Evolutionary conservation across 2,797 vertebrate species (phyloP), one percentile per base, ranked within the genome.

Genomic region (Zonotrichia albicollis): DNA sequence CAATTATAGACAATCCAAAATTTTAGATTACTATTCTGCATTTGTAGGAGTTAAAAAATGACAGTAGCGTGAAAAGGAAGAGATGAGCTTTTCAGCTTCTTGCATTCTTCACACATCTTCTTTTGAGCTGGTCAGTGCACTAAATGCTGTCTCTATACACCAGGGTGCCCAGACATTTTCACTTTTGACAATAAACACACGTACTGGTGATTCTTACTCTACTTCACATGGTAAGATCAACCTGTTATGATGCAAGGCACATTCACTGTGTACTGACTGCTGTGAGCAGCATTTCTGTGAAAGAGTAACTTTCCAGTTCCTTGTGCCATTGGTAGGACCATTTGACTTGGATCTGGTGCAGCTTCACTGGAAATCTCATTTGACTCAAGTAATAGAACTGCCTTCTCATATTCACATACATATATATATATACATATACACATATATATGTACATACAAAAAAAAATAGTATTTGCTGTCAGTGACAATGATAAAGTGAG

Each of bases 371-470:
- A 54, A 76, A 90, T 66, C 20, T 13, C 46, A 60, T 62, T 89
- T 91, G 9, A 6, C 9, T 70, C 30, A 72, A 83, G n/a, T 11
- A 34, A 53, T 25, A 77, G 36, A 88, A 71, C 3, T 54, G 27
- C 4, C 3, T 87, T 6, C 58, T 62, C 12, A 3, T 40, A 15
- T 36, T 36, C 38, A 14, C 7, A 36, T 29, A 20, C 4, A 40
- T 3, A 40, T 5, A 17, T 5, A 51, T 10, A 51, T 11, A 22
- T 3, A 58, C 0, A 25, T 4, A 30, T 3, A 46, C 2, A n/a
- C 2, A 29, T 34, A 13, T 21, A 10, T 12, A 54, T 17, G 3
- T 8, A 21, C 18, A 67, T 10, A 29, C 3, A 3, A 36, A 64
- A 22, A 22, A 87, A 45, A 42, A 50, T 5, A 32, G 1, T 13